phyloP scores from a whole-genome alignment of 1,140 invertebrate species.

The Forficula auricularia region DNA sequence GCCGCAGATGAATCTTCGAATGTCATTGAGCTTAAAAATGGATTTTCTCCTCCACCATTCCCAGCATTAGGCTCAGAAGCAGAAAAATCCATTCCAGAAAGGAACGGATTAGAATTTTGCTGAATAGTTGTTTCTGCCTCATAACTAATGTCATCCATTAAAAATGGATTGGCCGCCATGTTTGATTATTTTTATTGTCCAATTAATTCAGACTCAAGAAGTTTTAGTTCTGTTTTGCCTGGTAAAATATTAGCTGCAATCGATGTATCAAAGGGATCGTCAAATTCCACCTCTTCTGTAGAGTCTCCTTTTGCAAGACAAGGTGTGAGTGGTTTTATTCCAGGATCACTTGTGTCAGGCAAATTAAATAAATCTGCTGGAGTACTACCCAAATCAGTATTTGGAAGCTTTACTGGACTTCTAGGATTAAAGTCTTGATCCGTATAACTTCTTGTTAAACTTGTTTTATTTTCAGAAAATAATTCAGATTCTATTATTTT shows the following conservation, averaged over 20 bases:
- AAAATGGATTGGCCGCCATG: slow-evolving; percentile 36
- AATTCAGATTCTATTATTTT: slow-evolving; percentile 54
- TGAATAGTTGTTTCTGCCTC: background rate
- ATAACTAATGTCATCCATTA: slow-evolving; percentile 35
- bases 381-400: too few species aligned
- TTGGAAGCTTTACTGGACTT: background rate
- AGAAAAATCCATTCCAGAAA: slow-evolving; percentile 7
- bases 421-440: slow-evolving; percentile 13
- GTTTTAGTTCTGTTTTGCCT: slow-evolving; percentile 55
- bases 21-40: slow-evolving; percentile 14
- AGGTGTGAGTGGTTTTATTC: slow-evolving; percentile 41
- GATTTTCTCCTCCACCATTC: slow-evolving; percentile 11
- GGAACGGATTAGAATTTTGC: slow-evolving; percentile 12
- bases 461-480: slow-evolving; percentile 9
- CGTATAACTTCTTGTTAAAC: slow-evolving; percentile 10
- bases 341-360: background rate
- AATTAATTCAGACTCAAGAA: slow-evolving; percentile 53
- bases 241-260: slow-evolving; percentile 53
- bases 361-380: slow-evolving; percentile 5
- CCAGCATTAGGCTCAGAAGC: slow-evolving; percentile 2
- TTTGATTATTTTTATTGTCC: slow-evolving; percentile 8
- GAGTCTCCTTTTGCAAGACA: slow-evolving; percentile 22
- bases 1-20: slow-evolving; percentile 20
- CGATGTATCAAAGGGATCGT: slow-evolving; percentile 63
- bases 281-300: slow-evolving; percentile 16